Evolutionary conservation across 2,888 invertebrate species (phyloP).

Genomic region (Germaria angustata): DNA sequence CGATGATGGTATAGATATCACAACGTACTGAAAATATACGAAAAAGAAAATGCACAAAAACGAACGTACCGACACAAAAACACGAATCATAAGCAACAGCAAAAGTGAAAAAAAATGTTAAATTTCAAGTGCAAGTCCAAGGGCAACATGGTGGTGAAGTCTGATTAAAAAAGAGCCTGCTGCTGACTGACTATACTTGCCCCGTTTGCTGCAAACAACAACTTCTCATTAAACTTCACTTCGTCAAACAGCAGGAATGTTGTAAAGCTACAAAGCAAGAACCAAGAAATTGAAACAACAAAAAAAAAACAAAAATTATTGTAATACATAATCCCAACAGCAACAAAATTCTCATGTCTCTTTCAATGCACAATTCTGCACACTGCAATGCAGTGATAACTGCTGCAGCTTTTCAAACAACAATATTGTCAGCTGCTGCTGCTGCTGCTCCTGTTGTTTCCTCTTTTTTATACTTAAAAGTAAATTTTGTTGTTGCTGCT

Average conservation of each 20-base stretch:
- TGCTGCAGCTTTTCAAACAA: slow-evolving; percentile 48
- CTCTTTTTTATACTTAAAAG: no score
- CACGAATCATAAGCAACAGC: slow-evolving; percentile 40
- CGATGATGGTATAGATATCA: slow-evolving; percentile 19
- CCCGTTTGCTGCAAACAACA: slow-evolving; percentile 53
- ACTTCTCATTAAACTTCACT: slow-evolving; percentile 58
- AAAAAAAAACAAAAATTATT: not conserved
- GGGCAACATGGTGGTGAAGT: slow-evolving; percentile 72
- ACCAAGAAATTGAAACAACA: not conserved
- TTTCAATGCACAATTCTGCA: slow-evolving; percentile 45
- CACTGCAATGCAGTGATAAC: slow-evolving; percentile 58
- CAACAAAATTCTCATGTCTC: slow-evolving; percentile 53
- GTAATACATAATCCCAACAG: slow-evolving; percentile 1
- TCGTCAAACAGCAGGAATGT: slow-evolving; percentile 67
- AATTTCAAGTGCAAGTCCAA: slow-evolving; percentile 78
- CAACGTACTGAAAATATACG: not conserved
- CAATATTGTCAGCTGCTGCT: slow-evolving; percentile 47
- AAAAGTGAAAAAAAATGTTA: slow-evolving; percentile 66
- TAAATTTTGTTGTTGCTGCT: slow-evolving; percentile 12
- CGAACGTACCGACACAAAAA: slow-evolving; percentile 39
- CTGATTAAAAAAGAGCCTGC: not conserved
- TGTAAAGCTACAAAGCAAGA: slow-evolving; percentile 58
- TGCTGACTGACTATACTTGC: slow-evolving; percentile 16
- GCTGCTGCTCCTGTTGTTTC: slow-evolving; percentile 32
- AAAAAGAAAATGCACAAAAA: slow-evolving; percentile 1